phyloP scores from a whole-genome alignment of 2,113 vertebrate genomes.

The Trematocara stigmaticum region DNA sequence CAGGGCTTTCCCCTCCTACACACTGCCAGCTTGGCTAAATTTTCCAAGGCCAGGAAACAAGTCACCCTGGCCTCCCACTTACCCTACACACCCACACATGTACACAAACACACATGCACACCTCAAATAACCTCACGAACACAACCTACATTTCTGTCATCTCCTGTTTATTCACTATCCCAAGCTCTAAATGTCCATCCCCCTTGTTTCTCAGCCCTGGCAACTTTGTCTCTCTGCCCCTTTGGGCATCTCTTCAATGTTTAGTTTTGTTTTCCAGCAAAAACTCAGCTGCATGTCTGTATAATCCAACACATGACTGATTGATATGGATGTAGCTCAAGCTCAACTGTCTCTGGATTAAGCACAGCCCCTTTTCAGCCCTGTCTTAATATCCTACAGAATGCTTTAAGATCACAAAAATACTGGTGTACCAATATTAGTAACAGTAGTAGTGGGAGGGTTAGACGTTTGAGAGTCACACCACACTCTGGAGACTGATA shows the following conservation, averaged over 20 bases:
- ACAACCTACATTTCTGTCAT: neutral
- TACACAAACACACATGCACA: slow-evolving; percentile 22
- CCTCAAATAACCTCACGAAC: slow-evolving; percentile 12
- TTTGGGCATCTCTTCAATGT: neutral
- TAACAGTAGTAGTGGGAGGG: neutral
- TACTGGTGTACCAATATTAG: neutral
- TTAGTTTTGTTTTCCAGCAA: neutral
- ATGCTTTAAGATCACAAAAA: neutral
- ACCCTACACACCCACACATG: slow-evolving; percentile 12
- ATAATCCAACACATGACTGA: neutral
- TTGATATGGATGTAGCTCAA: neutral
- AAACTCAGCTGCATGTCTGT: neutral
- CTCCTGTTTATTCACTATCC: neutral
- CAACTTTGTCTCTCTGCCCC: neutral
- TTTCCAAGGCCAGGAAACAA: slow-evolving; percentile 38
- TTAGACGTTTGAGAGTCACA: neutral
- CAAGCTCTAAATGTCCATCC: neutral
- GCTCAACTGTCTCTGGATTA: neutral
- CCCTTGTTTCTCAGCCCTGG: neutral
- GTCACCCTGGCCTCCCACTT: slow-evolving; percentile 9
- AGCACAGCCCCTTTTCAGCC: neutral
- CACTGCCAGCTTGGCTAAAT: slow-evolving; percentile 35
- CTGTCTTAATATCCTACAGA: neutral
- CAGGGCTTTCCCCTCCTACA: slow-evolving; percentile 60
- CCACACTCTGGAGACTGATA: neutral